Percentiles rank a stretch among this genome's conserved stretches.
Evolutionary conservation across 2,113 vertebrate genomes (phyloP).

Genomic region (Petrocephalus microphthalmus): DNA sequence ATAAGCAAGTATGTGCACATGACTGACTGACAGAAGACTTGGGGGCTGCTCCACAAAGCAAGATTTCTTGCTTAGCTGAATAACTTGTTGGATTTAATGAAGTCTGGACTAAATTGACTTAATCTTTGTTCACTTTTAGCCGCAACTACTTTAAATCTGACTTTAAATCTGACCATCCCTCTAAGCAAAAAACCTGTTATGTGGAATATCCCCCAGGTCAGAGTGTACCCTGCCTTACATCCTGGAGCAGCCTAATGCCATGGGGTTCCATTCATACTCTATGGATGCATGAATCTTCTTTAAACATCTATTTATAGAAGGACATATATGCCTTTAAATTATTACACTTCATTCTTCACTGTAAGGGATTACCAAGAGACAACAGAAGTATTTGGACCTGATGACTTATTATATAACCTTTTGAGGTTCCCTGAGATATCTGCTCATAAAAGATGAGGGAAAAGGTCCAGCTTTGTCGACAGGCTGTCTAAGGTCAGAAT

Average conservation of each 20-base stretch:
- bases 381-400: background rate
- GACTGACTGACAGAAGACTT: background rate
- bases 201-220: background rate
- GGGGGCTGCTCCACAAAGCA: background rate
- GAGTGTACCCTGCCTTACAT: background rate
- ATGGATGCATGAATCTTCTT: background rate
- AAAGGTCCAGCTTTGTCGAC: background rate
- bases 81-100: background rate
- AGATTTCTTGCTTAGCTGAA: background rate
- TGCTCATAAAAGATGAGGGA: background rate
- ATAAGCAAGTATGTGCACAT: background rate
- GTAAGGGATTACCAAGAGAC: background rate
- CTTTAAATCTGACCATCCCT: too few relatives aligned
- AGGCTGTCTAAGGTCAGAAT: background rate
- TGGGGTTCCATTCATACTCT: background rate
- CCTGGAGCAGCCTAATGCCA: background rate
- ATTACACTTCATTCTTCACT: background rate
- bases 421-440: background rate
- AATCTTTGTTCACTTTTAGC: background rate
- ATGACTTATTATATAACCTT: background rate
- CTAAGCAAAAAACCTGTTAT: too few relatives aligned
- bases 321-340: background rate
- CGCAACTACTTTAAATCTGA: background rate
- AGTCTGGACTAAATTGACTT: background rate
- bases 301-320: conserved; percentile 6